phyloP scores from a whole-genome alignment of 2,797 vertebrate species.

The Meda fulgida region DNA sequence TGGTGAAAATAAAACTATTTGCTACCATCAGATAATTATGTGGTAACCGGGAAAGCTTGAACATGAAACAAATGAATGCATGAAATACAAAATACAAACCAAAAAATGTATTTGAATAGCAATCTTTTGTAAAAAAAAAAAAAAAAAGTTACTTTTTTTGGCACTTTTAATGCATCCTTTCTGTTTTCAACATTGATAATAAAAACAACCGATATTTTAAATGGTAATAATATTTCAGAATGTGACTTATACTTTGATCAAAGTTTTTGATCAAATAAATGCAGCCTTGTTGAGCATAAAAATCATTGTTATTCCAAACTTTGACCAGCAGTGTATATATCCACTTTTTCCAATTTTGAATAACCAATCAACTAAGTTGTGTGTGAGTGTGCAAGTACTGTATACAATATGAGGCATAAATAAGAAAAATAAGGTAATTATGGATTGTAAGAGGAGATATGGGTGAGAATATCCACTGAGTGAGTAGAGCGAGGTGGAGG shows the following conservation, averaged over 20 bases:
- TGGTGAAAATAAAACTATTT: no score
- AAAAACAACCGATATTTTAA: not conserved
- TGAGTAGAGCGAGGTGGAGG: not conserved
- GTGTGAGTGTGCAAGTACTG: not conserved
- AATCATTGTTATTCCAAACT: not conserved
- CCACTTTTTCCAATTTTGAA: not conserved
- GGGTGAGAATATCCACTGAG: not conserved
- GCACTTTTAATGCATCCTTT: not conserved
- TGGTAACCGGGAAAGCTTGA: no score
- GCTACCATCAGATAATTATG: no score
- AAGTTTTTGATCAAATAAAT: not conserved
- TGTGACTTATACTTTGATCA: not conserved
- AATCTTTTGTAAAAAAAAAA: no score
- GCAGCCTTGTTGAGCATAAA: not conserved
- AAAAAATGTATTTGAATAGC: no score
- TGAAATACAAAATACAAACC: no score
- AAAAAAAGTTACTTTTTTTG: no score
- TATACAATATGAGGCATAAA: not conserved
- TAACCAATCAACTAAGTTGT: not conserved
- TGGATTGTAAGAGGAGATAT: constrained; percentile 3
- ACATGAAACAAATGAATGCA: no score
- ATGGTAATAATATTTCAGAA: not conserved
- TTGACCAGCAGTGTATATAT: no score
- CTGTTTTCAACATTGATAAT: not conserved
- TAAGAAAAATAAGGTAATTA: not conserved